Evolutionary conservation across 2,888 invertebrate genomes (phyloP), one percentile per base, ranked within the genome.

Genomic region (Dione vanillae): DNA sequence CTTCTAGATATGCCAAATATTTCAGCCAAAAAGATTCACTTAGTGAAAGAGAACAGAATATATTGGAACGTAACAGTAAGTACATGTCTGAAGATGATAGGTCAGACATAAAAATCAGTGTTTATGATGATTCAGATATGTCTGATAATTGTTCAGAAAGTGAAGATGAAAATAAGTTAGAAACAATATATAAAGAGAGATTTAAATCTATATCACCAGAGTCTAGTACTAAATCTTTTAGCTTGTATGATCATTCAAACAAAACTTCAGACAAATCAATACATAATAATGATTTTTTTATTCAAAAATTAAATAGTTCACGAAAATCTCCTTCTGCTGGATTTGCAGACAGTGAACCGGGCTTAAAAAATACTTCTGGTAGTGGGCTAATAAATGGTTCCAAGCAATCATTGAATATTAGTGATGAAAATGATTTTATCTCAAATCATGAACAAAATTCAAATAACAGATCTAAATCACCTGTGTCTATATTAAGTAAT

Each of bases 1-100:
- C 90, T 66, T 93, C 92, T 51, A 86, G 89, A 75, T 94, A 94
- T 84, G 93, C 93, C 20, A 93, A 94, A 79, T 93, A 92, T 81
- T 93, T 93, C 75, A 92, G 92, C 77, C 89, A 92, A 83, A 87
- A 90, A 82, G 91, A 92, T 80, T 83, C 83, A 27, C 56, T 83
- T 16, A 92, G 91, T 78, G 85, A 90, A 67, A 82, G 82, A 70
- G 86, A 88, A 12, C 80, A 78, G 72, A 81, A 84, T 62, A 68
- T 27, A 20, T 56, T 67, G 9, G 73, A 73, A 58, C 76, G 79
- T 74, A 81, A 82, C 56, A 45, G 5, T 7, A 56, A 56, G 12
- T 16, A 56, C 16, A 16, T 70, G 19, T 19, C 56, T 14, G 73
- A 77, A 9, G 14, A 61, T 43, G 14, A 43, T 20, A 43, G 14